These are phyloP conservation scores for Pao palembangensis DNA, from an alignment of 2,113 vertebrate genomes.

Conservation along the genomic window DNA sequence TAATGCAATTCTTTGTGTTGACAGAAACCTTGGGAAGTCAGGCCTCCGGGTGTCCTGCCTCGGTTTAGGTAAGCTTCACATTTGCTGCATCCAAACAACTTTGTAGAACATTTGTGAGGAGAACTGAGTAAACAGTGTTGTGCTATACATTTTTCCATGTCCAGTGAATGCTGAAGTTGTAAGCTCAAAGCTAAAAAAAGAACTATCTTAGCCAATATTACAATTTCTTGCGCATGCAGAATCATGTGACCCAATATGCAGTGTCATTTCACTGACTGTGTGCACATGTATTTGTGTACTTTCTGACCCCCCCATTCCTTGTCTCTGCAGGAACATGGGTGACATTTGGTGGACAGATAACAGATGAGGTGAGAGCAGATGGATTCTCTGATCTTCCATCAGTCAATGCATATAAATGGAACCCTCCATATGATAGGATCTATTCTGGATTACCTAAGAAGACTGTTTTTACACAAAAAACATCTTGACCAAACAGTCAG, in stretches of 20 bases:
- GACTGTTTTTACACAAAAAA: constrained; percentile 37
- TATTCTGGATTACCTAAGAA: constrained; percentile 18
- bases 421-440: constrained; percentile 35
- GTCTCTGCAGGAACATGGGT: constrained; percentile 91
- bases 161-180: background rate
- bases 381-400: constrained; percentile 45
- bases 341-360: constrained; percentile 97
- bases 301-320: constrained; percentile 22
- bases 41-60: constrained; percentile 96
- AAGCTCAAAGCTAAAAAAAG: background rate
- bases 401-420: constrained; percentile 42
- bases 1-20: constrained; percentile 61
- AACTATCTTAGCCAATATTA: background rate
- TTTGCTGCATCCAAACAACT: constrained; percentile 20
- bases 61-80: constrained; percentile 86
- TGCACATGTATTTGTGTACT: constrained; percentile 19
- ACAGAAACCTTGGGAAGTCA: constrained; percentile 97
- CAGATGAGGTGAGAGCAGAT: constrained; percentile 88
- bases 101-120: constrained; percentile 11
- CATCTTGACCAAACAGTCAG: constrained; percentile 9
- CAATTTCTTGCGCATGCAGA: constrained; percentile 4
- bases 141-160: background rate
- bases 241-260: background rate
- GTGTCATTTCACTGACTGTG: background rate
- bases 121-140: background rate